Conservation (phyloP, 2,113 vertebrate species). For the Entomyzon cyanotis region DNA sequence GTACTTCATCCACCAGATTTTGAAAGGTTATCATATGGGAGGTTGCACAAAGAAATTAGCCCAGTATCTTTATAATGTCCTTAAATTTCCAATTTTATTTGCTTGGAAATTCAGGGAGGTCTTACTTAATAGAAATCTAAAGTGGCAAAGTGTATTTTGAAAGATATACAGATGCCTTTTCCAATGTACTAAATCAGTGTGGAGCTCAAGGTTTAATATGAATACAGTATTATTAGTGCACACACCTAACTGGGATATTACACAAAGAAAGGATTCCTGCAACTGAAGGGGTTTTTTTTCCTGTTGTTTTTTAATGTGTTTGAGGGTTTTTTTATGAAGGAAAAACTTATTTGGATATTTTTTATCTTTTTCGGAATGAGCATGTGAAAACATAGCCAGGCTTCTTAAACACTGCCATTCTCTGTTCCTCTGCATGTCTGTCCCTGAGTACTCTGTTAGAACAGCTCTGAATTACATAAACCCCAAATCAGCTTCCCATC, state of each 20-base stretch:
- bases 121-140: neutral
- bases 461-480: neutral
- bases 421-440: neutral
- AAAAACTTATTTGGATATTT: neutral
- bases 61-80: neutral
- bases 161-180: neutral
- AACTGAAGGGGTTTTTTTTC: no score
- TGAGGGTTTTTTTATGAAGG: neutral
- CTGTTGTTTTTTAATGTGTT: neutral
- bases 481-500: neutral
- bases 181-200: neutral
- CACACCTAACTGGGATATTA: neutral
- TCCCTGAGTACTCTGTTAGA: neutral
- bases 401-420: neutral
- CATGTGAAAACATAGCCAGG: neutral
- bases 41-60: neutral
- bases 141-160: neutral
- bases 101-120: neutral
- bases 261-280: neutral
- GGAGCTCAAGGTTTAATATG: neutral
- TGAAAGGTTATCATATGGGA: neutral
- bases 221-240: neutral
- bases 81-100: neutral
- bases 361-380: neutral
- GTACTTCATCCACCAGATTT: neutral